Conservation (phyloP, 1,140 invertebrate genomes). For the Bombus pyrosoma region DNA sequence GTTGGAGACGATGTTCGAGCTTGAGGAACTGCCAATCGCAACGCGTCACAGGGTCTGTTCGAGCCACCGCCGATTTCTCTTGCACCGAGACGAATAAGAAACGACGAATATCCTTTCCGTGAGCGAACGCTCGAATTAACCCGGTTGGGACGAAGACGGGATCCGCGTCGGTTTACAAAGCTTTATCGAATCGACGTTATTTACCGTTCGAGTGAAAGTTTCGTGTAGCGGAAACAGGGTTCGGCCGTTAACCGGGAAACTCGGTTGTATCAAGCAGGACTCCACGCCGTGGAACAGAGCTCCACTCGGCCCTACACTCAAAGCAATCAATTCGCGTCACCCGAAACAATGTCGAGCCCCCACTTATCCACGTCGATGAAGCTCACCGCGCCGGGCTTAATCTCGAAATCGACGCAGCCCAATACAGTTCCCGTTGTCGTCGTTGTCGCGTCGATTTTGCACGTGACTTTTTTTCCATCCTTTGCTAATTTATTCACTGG, state of each 20-base stretch:
- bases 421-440: background rate
- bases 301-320: background rate
- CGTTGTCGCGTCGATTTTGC: background rate
- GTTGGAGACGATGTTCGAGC: background rate
- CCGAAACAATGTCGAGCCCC: slow-evolving; percentile 22
- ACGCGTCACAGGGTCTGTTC: background rate
- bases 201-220: slow-evolving; percentile 27
- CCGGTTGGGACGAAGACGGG: background rate
- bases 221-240: background rate
- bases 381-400: background rate
- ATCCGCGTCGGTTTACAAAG: slow-evolving; percentile 24
- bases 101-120: background rate
- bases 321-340: slow-evolving; percentile 47
- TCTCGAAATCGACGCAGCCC: background rate
- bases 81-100: background rate
- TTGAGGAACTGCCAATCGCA: background rate
- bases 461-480: no score
- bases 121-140: background rate
- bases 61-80: background rate
- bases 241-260: slow-evolving; percentile 1
- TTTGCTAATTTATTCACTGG: background rate
- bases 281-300: background rate
- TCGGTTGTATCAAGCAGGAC: background rate
- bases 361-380: slow-evolving; percentile 9
- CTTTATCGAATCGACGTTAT: slow-evolving; percentile 38